Percentiles rank a stretch among this genome's conserved stretches.
phyloP scores from a whole-genome alignment of 2,888 invertebrate genomes.

The Alsophila aescularia region DNA sequence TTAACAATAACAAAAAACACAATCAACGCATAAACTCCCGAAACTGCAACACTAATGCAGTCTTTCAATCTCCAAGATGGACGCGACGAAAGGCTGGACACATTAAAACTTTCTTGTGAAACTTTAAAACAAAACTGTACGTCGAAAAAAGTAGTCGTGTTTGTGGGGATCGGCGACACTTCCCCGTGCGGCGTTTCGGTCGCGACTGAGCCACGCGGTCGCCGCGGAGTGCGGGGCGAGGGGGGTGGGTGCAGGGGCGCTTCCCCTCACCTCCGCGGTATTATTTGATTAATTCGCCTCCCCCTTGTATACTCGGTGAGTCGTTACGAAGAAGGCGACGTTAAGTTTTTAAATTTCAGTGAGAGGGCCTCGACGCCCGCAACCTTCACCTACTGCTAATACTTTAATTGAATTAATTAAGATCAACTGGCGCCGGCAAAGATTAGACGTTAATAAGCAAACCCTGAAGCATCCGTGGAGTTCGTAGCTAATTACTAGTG shows the following conservation, averaged over 20 bases:
- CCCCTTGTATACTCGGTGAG: constrained; percentile 82
- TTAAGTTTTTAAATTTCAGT: constrained; percentile 82
- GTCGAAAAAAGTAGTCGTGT: constrained; percentile 82
- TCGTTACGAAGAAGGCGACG: constrained; percentile 80
- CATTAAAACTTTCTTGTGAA: constrained; percentile 76
- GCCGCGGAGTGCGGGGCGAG: constrained; percentile 56
- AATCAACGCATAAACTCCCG: constrained; percentile 75
- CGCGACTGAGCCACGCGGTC: constrained; percentile 82
- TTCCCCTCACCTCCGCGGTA: constrained; percentile 77
- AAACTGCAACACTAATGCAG: constrained; percentile 73
- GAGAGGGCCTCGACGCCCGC: constrained; percentile 76
- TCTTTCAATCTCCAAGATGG: constrained; percentile 69
- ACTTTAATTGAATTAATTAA: constrained; percentile 82
- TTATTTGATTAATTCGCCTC: constrained; percentile 85
- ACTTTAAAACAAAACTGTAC: constrained; percentile 82
- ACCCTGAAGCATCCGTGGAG: constrained; percentile 72
- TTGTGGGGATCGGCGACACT: constrained; percentile 75
- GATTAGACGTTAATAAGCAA: constrained; percentile 82
- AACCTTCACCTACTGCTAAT: constrained; percentile 82
- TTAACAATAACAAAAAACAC: constrained; percentile 84
- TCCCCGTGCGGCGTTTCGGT: constrained; percentile 77
- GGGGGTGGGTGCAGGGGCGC: constrained; percentile 48
- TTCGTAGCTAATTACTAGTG: constrained; percentile 77
- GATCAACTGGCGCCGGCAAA: constrained; percentile 71
- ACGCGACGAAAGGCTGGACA: constrained; percentile 67